Conservation (phyloP, 2,113 vertebrate species). For the Callionymus lyra region DNA sequence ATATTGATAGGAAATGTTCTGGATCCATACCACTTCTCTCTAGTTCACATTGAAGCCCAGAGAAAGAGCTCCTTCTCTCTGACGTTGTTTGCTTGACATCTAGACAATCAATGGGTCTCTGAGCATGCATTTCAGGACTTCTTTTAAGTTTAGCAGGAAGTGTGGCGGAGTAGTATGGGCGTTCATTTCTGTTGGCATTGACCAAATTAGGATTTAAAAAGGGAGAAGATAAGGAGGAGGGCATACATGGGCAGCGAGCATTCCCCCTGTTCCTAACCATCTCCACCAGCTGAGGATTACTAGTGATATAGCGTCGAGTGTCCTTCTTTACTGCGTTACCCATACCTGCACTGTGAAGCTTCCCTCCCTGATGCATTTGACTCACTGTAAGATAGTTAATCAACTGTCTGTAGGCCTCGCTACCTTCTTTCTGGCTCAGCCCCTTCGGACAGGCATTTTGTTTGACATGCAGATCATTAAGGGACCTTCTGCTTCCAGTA, state of each 20-base stretch:
- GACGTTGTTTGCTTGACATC: slow-evolving; percentile 34
- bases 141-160: slow-evolving; percentile 68
- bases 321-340: slow-evolving; percentile 61
- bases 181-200: slow-evolving; percentile 30
- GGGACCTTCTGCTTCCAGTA: slow-evolving; percentile 65
- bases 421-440: slow-evolving; percentile 59
- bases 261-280: slow-evolving; percentile 56
- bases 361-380: slow-evolving; percentile 68
- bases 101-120: slow-evolving; percentile 29
- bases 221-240: slow-evolving; percentile 47
- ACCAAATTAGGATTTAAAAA: slow-evolving; percentile 46
- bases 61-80: slow-evolving; percentile 62
- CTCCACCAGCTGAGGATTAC: slow-evolving; percentile 59
- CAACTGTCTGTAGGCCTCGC: slow-evolving; percentile 62
- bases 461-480: slow-evolving; percentile 57
- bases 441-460: slow-evolving; percentile 53
- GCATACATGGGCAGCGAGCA: slow-evolving; percentile 56
- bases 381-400: slow-evolving; percentile 68
- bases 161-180: slow-evolving; percentile 57
- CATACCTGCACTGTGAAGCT: slow-evolving; percentile 57
- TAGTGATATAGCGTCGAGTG: slow-evolving; percentile 56
- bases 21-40: slow-evolving; percentile 42
- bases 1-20: slow-evolving; percentile 46
- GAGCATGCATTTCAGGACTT: slow-evolving; percentile 52
- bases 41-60: slow-evolving; percentile 51